These are phyloP conservation scores for Scopus umbretta DNA, from an alignment of 2,113 vertebrate genomes.

Conservation along the genomic window DNA sequence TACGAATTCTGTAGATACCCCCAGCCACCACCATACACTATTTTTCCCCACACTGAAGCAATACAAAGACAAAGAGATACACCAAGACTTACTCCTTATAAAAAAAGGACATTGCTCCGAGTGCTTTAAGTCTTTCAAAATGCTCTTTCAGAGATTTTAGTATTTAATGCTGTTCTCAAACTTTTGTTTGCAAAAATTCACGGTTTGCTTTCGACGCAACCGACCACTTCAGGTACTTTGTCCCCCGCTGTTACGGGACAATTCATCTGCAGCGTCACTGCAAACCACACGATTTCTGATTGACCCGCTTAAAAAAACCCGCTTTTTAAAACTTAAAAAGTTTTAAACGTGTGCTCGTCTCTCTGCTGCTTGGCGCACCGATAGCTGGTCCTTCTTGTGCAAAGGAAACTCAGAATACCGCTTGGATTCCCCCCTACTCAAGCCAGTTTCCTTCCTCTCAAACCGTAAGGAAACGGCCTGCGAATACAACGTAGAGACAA, in stretches of 20 bases:
- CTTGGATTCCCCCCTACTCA: not conserved
- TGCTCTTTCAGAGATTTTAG: not conserved
- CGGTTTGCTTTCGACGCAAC: not conserved
- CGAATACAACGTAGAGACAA: not conserved
- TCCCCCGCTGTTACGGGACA: accelerated
- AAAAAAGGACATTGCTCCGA: accelerated
- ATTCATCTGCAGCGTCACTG: not conserved
- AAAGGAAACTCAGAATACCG: not conserved
- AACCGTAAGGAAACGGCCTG: not conserved
- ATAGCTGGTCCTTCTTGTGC: not conserved
- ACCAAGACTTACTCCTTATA: not conserved
- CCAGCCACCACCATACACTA: accelerated
- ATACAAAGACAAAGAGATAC: not conserved
- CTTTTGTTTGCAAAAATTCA: not conserved
- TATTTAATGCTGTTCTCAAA: not conserved
- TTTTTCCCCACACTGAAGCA: not conserved
- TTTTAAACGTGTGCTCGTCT: not conserved
- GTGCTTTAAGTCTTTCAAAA: not conserved
- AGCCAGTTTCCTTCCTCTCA: constrained; percentile 23
- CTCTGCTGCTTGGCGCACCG: not conserved
- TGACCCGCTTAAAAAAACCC: not conserved
- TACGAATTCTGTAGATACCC: accelerated
- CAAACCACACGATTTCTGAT: not conserved
- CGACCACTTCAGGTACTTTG: not conserved
- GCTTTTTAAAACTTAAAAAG: no score